These are phyloP conservation scores for Temnothorax curvispinosus DNA, from an alignment of 1,140 invertebrate genomes.

Conservation along the genomic window DNA sequence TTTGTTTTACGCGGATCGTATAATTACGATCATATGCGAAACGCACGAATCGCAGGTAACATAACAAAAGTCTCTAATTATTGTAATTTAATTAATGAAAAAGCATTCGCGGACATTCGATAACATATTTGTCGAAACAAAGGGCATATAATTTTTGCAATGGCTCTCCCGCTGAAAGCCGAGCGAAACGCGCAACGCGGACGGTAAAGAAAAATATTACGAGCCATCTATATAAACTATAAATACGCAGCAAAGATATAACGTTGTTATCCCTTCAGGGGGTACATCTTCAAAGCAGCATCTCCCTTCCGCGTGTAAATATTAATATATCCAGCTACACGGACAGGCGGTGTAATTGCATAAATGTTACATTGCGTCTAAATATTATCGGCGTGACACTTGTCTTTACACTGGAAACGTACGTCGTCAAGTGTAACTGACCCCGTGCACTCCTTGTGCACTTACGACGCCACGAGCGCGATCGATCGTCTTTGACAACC, in stretches of 20 bases:
- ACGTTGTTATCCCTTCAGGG: slow-evolving; percentile 1
- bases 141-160: slow-evolving; percentile 29
- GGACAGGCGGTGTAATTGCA: slow-evolving; percentile 14
- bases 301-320: slow-evolving; percentile 45
- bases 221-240: not conserved
- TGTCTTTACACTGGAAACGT: slow-evolving; percentile 50
- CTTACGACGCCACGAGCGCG: not conserved
- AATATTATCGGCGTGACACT: slow-evolving; percentile 43
- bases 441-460: slow-evolving; percentile 45
- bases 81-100: slow-evolving; percentile 55
- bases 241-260: slow-evolving; percentile 3
- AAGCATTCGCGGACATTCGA: not conserved
- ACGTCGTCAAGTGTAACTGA: slow-evolving; percentile 49
- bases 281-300: slow-evolving; percentile 14
- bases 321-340: slow-evolving; percentile 20
- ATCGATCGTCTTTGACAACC: slow-evolving; percentile 42
- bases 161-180: slow-evolving; percentile 16
- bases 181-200: not conserved
- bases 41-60: not conserved
- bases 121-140: slow-evolving; percentile 35
- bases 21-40: not conserved
- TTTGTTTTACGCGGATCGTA: not conserved
- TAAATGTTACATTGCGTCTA: slow-evolving; percentile 51
- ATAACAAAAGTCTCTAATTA: slow-evolving; percentile 43
- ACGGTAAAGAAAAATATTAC: slow-evolving; percentile 20